phyloP scores from a whole-genome alignment of 23 tunicate genomes.

The Clavelina lepadiformis region DNA sequence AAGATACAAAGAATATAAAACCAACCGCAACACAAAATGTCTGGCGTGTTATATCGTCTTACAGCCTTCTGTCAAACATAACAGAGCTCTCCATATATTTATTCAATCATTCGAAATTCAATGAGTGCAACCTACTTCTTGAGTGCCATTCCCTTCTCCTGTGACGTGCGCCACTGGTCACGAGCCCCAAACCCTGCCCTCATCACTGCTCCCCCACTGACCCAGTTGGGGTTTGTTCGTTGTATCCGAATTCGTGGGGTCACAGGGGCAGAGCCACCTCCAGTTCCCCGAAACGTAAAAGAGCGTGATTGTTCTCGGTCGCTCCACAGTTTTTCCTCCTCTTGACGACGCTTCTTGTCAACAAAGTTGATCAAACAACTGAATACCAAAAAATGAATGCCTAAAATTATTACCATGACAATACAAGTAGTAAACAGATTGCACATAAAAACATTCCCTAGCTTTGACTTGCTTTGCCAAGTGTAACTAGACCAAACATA shows the following conservation, averaged over 20 bases:
- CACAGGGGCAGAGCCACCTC: constrained; percentile 34
- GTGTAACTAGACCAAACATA: too few species aligned
- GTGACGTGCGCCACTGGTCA: constrained; percentile 69
- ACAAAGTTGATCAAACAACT: constrained; percentile 90
- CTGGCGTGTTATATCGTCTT: too few species aligned
- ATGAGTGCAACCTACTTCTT: constrained; percentile 40
- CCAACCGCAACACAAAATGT: too few species aligned
- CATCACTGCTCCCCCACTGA: constrained; percentile 8
- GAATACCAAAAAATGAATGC: too few species aligned
- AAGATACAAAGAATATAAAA: too few species aligned
- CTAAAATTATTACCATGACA: too few species aligned
- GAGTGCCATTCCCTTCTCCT: constrained; percentile 36
- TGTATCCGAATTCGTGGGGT: constrained; percentile 56
- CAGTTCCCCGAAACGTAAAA: constrained; percentile 12
- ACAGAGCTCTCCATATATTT: too few species aligned
- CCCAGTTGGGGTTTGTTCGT: constrained; percentile 18
- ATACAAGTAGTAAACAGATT: too few species aligned
- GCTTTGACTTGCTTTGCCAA: too few species aligned
- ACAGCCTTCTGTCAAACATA: too few species aligned
- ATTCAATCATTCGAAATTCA: too few species aligned
- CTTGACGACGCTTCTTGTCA: constrained; percentile 76
- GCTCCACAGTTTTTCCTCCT: constrained; percentile 65
- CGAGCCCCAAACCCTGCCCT: constrained; percentile 46
- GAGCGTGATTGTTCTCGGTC: constrained; percentile 28
- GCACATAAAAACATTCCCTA: too few species aligned